A percentile compares a stretch with the other conserved stretches of the same genome.
phyloP scores from a whole-genome alignment of 2,888 invertebrate species.

The Nymphalis polychloros region DNA sequence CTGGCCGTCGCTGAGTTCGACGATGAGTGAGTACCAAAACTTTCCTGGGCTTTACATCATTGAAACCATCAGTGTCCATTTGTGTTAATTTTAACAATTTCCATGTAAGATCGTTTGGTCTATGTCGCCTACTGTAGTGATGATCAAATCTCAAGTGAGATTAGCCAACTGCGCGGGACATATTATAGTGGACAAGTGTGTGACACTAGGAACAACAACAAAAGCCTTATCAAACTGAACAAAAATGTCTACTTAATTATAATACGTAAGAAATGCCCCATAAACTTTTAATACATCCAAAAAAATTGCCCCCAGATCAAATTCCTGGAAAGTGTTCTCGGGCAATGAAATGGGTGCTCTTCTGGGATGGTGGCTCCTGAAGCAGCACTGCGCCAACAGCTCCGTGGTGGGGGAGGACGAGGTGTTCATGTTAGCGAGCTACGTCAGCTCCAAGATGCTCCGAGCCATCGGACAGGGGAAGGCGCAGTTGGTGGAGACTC shows the following conservation, averaged over 20 bases:
- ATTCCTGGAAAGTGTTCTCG: conserved; percentile 91
- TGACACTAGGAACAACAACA: too few species aligned
- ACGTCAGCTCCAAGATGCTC: conserved; percentile 98
- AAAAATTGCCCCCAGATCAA: conserved; percentile 46
- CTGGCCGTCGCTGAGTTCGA: conserved; percentile 95
- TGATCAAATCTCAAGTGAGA: too few species aligned
- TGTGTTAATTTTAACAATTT: too few species aligned
- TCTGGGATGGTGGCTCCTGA: conserved; percentile 95
- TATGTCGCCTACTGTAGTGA: too few species aligned
- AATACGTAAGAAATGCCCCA: not conserved
- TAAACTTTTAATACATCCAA: conserved; percentile 1
- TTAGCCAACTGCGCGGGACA: too few species aligned
- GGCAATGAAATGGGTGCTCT: conserved; percentile 98
- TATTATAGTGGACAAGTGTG: too few species aligned
- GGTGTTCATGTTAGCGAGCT: conserved; percentile 93
- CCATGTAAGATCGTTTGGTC: too few species aligned
- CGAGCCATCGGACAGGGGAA: conserved; percentile 89
- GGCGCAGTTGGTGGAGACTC: conserved; percentile 91
- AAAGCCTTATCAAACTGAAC: too few species aligned
- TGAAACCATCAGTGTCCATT: too few species aligned
- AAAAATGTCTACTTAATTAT: too few species aligned
- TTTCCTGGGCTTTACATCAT: too few species aligned
- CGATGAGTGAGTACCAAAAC: conserved; percentile 66
- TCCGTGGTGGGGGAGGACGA: conserved; percentile 72
- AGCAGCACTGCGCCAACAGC: conserved; percentile 78